These are phyloP conservation scores for Poecilobothrus nobilitatus DNA, from an alignment of 2,888 invertebrate genomes.

Conservation along the genomic window DNA sequence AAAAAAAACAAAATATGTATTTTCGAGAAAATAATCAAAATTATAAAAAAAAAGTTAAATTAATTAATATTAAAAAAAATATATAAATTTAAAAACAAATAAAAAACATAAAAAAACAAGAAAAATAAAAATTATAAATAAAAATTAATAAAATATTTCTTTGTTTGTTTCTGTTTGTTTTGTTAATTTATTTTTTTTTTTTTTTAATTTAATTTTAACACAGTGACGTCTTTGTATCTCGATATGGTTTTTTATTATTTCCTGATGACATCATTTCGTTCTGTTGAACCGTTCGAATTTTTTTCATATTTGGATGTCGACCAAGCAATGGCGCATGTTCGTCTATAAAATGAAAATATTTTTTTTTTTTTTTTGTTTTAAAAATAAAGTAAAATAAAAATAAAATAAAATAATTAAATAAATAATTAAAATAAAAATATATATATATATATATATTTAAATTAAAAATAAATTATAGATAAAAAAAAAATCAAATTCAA, in stretches of 20 bases:
- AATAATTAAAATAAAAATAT: constrained; percentile 24
- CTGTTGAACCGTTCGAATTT: constrained; percentile 20
- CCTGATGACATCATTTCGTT: constrained; percentile 21
- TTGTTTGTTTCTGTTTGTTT: background rate
- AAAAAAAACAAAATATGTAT: too few relatives aligned
- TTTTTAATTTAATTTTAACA: too few relatives aligned
- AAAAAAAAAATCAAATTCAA: background rate
- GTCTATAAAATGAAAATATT: constrained; percentile 39
- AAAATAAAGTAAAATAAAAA: constrained; percentile 32
- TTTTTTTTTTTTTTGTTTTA: too few relatives aligned
- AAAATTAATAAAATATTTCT: too few relatives aligned
- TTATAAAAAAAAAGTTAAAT: too few relatives aligned
- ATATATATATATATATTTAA: background rate
- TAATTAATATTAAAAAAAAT: too few relatives aligned
- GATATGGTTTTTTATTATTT: constrained; percentile 26
- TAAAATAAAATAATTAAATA: constrained; percentile 29
- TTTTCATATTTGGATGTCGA: constrained; percentile 28
- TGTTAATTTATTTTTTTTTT: background rate
- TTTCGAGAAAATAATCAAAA: too few relatives aligned
- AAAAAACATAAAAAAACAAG: too few relatives aligned
- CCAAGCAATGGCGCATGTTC: constrained; percentile 49
- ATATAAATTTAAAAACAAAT: too few relatives aligned
- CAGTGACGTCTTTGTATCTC: constrained; percentile 28
- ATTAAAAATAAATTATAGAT: too few relatives aligned
- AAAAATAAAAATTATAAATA: too few relatives aligned